Evolutionary conservation across 2,888 invertebrate genomes (phyloP), one percentile per base, ranked within the genome.

Genomic region (Drosophila paranaensis): DNA sequence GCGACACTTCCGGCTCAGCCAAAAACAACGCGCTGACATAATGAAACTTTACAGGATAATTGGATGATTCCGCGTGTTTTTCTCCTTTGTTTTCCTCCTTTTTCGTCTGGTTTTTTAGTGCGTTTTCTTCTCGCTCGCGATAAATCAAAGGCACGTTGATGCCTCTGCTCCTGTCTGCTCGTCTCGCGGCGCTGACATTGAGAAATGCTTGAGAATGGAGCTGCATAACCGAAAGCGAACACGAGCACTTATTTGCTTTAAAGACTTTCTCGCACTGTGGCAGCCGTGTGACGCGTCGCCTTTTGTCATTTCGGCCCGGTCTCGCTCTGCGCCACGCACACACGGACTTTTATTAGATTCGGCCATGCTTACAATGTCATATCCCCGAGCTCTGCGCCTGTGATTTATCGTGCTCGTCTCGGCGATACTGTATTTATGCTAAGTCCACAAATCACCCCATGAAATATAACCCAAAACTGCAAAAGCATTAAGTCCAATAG

Each of bases 21-120:
- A 69, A 80, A 80, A 82, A 77, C 71, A 71, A 61, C 70, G 71
- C 74, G 81, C 68, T 78, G 74, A 82, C 81, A 88, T 83, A 90
- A 84, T 87, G 83, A 88, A 90, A 82, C 79, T 83, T 83, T 88
- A 79, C 87, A 77, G 82, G 60, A 85, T 90, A 90, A 90, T 90
- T 90, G 90, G 90, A 90, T 78, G 87, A 79, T 74, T 85, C 77
- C 71, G 77, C 75, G 68, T 76, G 70, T n/a, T 54, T 54, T 54
- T 27, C 20, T 60, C 37, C n/a, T 39, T n/a, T n/a, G 25, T 40
- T 54, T 27, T 25, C n/a, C 6, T 45, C 42, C 45, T 66, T n/a
- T 9, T 25, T 30, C 13, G 43, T 50, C 63, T n/a, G 35, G 46
- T 55, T 57, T 62, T 58, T 56, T 60, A 50, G 62, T 60, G 54